phyloP scores from a whole-genome alignment of 1,140 invertebrate genomes.

The Pogonomyrmex californicus region DNA sequence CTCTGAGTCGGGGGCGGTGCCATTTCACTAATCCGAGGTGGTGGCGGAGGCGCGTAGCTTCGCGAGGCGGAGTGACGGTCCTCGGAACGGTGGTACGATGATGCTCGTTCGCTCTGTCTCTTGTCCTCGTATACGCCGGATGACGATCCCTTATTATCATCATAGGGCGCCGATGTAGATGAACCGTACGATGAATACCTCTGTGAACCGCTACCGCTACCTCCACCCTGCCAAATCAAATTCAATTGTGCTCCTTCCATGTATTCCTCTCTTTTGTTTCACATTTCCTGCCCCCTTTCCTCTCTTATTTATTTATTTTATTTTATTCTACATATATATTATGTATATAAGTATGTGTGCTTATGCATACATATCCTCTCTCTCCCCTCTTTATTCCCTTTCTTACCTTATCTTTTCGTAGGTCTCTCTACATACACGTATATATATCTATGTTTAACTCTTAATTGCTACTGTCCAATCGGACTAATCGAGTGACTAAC shows the following conservation, averaged over 20 bases:
- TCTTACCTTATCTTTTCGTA: constrained; percentile 51
- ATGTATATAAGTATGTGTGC: constrained; percentile 58
- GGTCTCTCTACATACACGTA: constrained; percentile 35
- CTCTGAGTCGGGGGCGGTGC: constrained; percentile 80
- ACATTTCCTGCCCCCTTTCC: constrained; percentile 65
- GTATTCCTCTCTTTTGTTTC: constrained; percentile 76
- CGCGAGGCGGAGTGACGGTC: constrained; percentile 84
- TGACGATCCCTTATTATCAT: constrained; percentile 84
- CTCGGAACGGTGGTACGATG: constrained; percentile 84
- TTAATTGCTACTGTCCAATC: constrained; percentile 45
- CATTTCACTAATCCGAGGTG: constrained; percentile 82
- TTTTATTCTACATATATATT: constrained; percentile 63
- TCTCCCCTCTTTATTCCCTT: constrained; percentile 49
- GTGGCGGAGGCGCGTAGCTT: constrained; percentile 82
- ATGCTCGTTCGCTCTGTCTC: constrained; percentile 83
- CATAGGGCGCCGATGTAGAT: constrained; percentile 78
- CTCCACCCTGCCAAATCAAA: constrained; percentile 86
- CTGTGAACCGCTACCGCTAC: constrained; percentile 83
- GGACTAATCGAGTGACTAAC: constrained; percentile 45
- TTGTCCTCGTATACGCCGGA: constrained; percentile 83
- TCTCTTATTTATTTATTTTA: constrained; percentile 45
- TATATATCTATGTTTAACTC: constrained; percentile 54
- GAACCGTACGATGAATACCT: constrained; percentile 84
- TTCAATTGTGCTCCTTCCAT: constrained; percentile 84
- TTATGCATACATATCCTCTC: constrained; percentile 55